Conservation (phyloP, 2,113 vertebrate genomes). For the Megaceryle maxima region DNA sequence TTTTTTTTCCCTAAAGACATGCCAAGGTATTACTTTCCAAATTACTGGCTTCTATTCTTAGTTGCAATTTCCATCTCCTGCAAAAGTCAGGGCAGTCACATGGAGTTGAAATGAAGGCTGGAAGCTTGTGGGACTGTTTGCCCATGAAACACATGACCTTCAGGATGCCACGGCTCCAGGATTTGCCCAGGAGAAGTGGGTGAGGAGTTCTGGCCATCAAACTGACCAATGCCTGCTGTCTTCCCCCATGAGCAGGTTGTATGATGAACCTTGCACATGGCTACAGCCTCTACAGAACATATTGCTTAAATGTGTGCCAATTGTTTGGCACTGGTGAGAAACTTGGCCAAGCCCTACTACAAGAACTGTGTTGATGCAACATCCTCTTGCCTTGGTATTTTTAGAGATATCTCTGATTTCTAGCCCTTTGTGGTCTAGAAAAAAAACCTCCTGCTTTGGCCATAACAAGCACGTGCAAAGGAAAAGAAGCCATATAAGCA, state of each 20-base stretch:
- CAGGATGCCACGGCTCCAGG: neutral
- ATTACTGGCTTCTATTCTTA: constrained; percentile 54
- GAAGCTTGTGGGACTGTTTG: neutral
- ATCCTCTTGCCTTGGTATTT: neutral
- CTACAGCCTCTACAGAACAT: neutral
- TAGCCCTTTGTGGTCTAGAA: neutral
- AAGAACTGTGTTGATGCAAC: neutral
- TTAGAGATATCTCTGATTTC: constrained; percentile 7
- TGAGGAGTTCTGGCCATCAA: fast-evolving
- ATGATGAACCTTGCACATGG: neutral
- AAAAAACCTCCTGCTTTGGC: neutral
- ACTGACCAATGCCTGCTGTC: neutral
- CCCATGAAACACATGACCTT: neutral
- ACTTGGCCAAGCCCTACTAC: neutral
- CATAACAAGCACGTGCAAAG: neutral
- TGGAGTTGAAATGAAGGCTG: neutral
- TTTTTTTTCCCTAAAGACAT: neutral
- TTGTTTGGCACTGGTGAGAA: neutral
- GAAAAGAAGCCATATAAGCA: neutral
- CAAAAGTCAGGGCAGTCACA: neutral
- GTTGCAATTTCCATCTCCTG: constrained; percentile 28
- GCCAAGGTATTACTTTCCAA: constrained; percentile 1
- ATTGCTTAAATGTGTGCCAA: neutral
- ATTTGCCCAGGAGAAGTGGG: neutral
- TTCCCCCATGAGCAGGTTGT: neutral